phyloP scores from a whole-genome alignment of 2,888 invertebrate genomes.

The Rhingia campestris region DNA sequence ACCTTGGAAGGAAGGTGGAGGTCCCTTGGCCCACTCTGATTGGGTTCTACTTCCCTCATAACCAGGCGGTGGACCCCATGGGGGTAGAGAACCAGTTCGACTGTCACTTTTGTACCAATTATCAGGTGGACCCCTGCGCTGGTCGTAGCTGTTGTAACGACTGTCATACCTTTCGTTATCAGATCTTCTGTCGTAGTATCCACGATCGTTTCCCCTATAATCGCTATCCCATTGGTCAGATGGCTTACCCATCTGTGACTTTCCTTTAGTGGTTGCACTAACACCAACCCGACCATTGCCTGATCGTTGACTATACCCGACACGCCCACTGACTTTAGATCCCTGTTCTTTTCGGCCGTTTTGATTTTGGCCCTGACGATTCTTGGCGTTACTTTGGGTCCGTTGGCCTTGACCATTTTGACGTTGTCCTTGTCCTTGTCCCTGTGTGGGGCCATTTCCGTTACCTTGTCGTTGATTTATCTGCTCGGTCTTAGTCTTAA shows the following conservation, averaged over 20 bases:
- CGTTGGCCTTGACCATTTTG: neutral
- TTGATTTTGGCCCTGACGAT: neutral
- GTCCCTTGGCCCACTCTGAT: neutral
- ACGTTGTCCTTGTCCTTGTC: neutral
- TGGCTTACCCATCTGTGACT: neutral
- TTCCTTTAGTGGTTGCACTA: neutral
- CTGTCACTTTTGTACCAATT: constrained; percentile 9
- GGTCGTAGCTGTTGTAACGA: constrained; percentile 4
- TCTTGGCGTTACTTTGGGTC: too few species aligned
- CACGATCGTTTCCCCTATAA: constrained; percentile 13
- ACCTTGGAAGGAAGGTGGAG: neutral
- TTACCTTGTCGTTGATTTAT: neutral
- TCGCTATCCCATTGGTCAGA: constrained; percentile 1
- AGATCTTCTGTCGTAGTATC: neutral
- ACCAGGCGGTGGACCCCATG: constrained; percentile 10
- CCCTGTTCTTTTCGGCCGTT: constrained; percentile 6
- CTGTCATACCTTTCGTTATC: neutral
- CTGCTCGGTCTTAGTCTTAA: neutral
- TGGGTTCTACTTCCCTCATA: too few species aligned
- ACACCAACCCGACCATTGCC: constrained; percentile 18
- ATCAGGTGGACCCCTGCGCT: neutral
- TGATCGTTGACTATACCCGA: constrained; percentile 37
- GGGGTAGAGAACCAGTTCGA: neutral
- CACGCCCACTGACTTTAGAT: neutral
- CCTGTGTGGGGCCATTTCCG: neutral